Conservation (phyloP, 2,888 invertebrate species). For the Watsonalla cultraria region DNA sequence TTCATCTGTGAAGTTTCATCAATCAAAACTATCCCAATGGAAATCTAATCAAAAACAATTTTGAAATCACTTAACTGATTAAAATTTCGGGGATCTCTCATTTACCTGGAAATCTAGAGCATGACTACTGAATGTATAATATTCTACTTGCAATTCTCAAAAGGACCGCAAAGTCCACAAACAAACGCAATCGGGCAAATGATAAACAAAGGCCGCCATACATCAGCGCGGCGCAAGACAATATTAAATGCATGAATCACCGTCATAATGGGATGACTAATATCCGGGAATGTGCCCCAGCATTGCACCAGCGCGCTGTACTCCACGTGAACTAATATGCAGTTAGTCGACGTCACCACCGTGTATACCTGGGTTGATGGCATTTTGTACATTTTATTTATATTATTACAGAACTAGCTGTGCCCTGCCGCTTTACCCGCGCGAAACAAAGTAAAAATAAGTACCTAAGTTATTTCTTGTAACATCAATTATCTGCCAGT, state of each 20-base stretch:
- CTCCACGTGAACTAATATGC: conserved; percentile 69
- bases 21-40: too few species aligned
- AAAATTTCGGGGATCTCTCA: too few species aligned
- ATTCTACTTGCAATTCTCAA: background rate
- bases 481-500: too few species aligned
- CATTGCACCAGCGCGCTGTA: conserved; percentile 66
- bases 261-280: conserved; percentile 58
- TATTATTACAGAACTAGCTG: background rate
- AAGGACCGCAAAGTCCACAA: background rate
- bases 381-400: conserved; percentile 8
- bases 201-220: background rate
- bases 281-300: conserved; percentile 71
- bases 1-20: too few species aligned
- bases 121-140: too few species aligned
- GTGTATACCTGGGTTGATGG: conserved; percentile 61
- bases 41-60: too few species aligned
- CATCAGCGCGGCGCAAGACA: conserved; percentile 6
- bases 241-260: conserved; percentile 55
- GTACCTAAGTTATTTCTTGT: too few species aligned
- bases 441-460: too few species aligned
- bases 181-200: background rate
- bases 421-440: too few species aligned
- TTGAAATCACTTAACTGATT: too few species aligned
- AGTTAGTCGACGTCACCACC: conserved; percentile 71
- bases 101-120: too few species aligned